Conservation (phyloP, 2,888 invertebrate genomes). For the Slavum lentiscoides region DNA sequence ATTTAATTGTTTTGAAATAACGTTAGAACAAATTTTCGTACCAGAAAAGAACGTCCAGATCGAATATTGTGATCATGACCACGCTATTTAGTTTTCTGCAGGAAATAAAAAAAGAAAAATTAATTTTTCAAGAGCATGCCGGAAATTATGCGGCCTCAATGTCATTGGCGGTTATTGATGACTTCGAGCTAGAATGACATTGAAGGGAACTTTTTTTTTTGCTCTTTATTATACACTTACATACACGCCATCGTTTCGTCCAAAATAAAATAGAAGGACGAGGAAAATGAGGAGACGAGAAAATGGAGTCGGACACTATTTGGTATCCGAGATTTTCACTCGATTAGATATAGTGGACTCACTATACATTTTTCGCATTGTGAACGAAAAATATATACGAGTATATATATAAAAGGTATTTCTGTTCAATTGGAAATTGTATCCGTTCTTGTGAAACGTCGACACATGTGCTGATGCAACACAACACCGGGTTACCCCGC, state of each 20-base stretch:
- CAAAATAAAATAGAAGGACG: constrained; percentile 5
- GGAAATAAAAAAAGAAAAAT: not conserved
- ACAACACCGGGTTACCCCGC: constrained; percentile 32
- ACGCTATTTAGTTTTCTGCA: not conserved
- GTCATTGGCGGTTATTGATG: constrained; percentile 34
- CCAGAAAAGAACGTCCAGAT: not conserved
- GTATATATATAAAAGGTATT: constrained; percentile 11
- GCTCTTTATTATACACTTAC: constrained; percentile 20
- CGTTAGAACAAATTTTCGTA: not conserved
- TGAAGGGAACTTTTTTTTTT: not conserved
- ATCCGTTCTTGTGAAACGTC: constrained; percentile 36
- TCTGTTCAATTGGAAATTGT: constrained; percentile 33
- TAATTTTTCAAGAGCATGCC: constrained; percentile 15
- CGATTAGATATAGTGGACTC: constrained; percentile 33
- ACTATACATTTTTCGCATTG: constrained; percentile 13
- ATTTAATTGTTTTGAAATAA: no score
- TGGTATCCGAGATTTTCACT: constrained; percentile 29
- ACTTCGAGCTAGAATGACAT: constrained; percentile 2
- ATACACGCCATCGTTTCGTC: constrained; percentile 11
- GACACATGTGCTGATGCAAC: constrained; percentile 47
- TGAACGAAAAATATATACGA: not conserved
- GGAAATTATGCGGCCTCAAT: constrained; percentile 27
- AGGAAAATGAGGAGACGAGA: not conserved
- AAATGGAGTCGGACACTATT: constrained; percentile 20
- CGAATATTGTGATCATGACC: not conserved